phyloP scores from a whole-genome alignment of 1,140 invertebrate genomes.

The Drosophila malerkotliana region DNA sequence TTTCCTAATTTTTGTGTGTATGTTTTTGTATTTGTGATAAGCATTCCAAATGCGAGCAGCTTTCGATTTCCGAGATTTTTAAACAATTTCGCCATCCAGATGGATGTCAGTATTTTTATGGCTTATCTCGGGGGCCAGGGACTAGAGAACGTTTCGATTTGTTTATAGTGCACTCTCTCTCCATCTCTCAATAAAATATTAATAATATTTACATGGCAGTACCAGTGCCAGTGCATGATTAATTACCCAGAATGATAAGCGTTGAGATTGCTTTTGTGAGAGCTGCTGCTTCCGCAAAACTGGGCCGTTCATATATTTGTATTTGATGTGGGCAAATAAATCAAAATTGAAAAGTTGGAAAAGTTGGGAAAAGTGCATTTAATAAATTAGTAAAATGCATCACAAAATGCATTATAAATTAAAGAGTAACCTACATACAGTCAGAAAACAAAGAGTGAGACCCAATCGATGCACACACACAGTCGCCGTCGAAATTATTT shows the following conservation, averaged over 20 bases:
- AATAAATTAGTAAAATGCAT: slow-evolving; percentile 76
- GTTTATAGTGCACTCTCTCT: slow-evolving; percentile 38
- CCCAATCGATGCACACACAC: slow-evolving; percentile 25
- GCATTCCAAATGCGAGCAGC: slow-evolving; percentile 42
- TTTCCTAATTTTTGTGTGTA: slow-evolving; percentile 55
- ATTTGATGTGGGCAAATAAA: slow-evolving; percentile 66
- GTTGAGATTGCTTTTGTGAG: slow-evolving; percentile 27
- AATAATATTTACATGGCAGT: slow-evolving; percentile 50
- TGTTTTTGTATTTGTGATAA: slow-evolving; percentile 65
- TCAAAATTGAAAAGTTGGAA: slow-evolving; percentile 30
- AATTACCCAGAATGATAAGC: slow-evolving; percentile 53
- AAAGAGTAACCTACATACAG: slow-evolving; percentile 50
- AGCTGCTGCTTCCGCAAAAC: slow-evolving; percentile 63
- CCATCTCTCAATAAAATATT: slow-evolving; percentile 57
- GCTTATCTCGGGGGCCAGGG: slow-evolving; percentile 54
- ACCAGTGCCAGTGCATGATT: slow-evolving; percentile 33
- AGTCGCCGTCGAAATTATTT: slow-evolving; percentile 70
- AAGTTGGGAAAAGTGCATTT: slow-evolving; percentile 59
- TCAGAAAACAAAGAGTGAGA: slow-evolving; percentile 23
- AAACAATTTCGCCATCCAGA: slow-evolving; percentile 73
- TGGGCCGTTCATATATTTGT: slow-evolving; percentile 62
- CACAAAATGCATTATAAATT: slow-evolving; percentile 75
- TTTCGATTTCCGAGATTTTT: slow-evolving; percentile 23
- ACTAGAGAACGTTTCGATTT: slow-evolving; percentile 35
- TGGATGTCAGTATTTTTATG: slow-evolving; percentile 72